Evolutionary conservation across 2,888 invertebrate genomes (phyloP).

Genomic region (Glaucopsyche alexis): DNA sequence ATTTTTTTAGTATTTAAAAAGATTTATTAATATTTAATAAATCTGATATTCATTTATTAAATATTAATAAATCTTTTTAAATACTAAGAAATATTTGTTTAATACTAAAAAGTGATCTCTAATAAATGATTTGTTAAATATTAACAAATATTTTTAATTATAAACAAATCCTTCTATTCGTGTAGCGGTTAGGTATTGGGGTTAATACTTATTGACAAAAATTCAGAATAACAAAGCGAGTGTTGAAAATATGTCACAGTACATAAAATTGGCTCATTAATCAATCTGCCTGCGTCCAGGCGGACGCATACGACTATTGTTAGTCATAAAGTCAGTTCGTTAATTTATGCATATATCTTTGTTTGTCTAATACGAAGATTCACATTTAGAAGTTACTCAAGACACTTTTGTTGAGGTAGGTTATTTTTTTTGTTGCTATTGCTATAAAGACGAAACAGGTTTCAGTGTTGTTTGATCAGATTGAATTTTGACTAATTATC

Average conservation of each 20-base stretch:
- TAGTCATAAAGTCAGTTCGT: constrained; percentile 2
- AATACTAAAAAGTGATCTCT: no score
- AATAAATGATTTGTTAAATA: no score
- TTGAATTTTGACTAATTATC: constrained; percentile 22
- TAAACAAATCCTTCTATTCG: no score
- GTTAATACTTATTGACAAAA: constrained; percentile 15
- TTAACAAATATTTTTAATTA: no score
- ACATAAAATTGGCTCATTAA: constrained; percentile 1
- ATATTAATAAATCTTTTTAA: no score
- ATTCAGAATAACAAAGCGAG: constrained; percentile 10
- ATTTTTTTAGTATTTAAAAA: no score
- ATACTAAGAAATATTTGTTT: no score
- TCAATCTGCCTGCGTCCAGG: constrained; percentile 8
- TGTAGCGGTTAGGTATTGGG: constrained; percentile 13
- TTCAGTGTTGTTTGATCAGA: constrained; percentile 14
- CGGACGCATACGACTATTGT: constrained; percentile 2
- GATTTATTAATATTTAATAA: no score
- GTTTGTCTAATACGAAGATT: constrained; percentile 1
- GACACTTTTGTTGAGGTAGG: constrained; percentile 17
- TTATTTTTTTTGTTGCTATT: constrained; percentile 21
- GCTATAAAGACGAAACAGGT: constrained; percentile 7
- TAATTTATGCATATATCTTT: constrained; percentile 5
- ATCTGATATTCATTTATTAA: no score
- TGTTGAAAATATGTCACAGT: constrained; percentile 6
- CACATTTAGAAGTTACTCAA: constrained; percentile 1